Evolutionary conservation across 2,888 invertebrate genomes (phyloP), one percentile per base, ranked within the genome.

Genomic region (Teleogryllus oceanicus): DNA sequence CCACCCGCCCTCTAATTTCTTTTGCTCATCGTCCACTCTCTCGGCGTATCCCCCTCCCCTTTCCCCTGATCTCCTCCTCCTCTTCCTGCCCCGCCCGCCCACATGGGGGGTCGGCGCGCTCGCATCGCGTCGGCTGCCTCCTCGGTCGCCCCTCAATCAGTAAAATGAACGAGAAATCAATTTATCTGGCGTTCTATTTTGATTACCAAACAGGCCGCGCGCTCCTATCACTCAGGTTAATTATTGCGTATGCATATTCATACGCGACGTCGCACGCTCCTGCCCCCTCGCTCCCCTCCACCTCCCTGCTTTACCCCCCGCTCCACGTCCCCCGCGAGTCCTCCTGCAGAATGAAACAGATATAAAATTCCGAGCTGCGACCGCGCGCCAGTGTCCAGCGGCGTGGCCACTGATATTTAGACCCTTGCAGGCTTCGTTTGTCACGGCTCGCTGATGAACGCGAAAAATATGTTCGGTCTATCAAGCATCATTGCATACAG

Each of bases 141-240:
- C 62, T n/a, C 13, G 16, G 13, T 13, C 62, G 13, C 62, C 62
- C 62, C 62, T 62, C 62, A 62, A 62, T 62, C 62, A 62, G 62
- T 62, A 62, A 62, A 62, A 62, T 62, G 62, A 62, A 62, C 62
- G 62, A 18, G 62, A 62, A 62, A 62, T 62, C 62, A 62, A 62
- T 62, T 62, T 62, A 62, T 62, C 62, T 62, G n/a, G 62, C 62
- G 62, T 62, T 62, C 62, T 62, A 62, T 62, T 62, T 62, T 62
- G 62, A 62, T 62, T 62, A 62, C 62, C 62, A 62, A 62, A 62
- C 62, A 62, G 62, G 62, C 62, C 37, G 13, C 62, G 62, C 62
- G 62, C 62, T 62, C 62, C 62, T 62, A 62, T 62, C 62, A 62
- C 62, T 62, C 62, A 62, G 62, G 62, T 62, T 62, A 62, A 62